Evolutionary conservation across 2,888 invertebrate genomes (phyloP), one percentile per base, ranked within the genome.

Genomic region (Erannis defoliaria): DNA sequence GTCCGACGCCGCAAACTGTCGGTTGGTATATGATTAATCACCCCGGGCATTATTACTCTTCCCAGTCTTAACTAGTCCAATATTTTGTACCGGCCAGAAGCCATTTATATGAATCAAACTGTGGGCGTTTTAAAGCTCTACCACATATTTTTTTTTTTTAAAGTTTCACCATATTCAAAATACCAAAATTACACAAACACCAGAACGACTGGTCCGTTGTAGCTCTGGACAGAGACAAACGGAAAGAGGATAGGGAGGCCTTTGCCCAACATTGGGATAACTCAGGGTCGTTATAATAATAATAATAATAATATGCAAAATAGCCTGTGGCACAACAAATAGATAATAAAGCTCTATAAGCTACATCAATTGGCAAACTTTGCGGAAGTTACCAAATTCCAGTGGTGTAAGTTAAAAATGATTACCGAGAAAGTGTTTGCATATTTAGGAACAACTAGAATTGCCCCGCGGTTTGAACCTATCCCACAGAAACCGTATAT

Each of bases 11-110:
- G 62, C 70, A 59, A 70, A 67, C 68, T 72, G 76, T 71, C 70
- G 65, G 64, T 61, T 71, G 66, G 66, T 60, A 55, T 61, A 55
- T 77, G 74, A 79, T 77, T 73, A 73, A 77, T 78, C 45, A 66
- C 48, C 55, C 54, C 56, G 57, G 51, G 54, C 64, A 72, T 73
- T 71, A 74, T 73, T 75, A 57, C 46, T 55, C 71, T 59, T 70
- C 65, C 58, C 64, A 60, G 42, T 68, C 64, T 61, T 70, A 56
- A 71, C 70, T 64, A 61, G 48, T 54, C 49, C 54, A 66, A 70
- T 73, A 62, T 71, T 72, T 68, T 42, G 29, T 23, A 48, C 35
- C 33, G 42, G 38, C 42, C 62, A 37, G 19, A 38, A 51, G 14
- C 43, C 60, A 60, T 57, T 49, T 33, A 57, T 58, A 33, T 43